Conservation (phyloP, 2,113 vertebrate genomes). For the Mola mola region DNA sequence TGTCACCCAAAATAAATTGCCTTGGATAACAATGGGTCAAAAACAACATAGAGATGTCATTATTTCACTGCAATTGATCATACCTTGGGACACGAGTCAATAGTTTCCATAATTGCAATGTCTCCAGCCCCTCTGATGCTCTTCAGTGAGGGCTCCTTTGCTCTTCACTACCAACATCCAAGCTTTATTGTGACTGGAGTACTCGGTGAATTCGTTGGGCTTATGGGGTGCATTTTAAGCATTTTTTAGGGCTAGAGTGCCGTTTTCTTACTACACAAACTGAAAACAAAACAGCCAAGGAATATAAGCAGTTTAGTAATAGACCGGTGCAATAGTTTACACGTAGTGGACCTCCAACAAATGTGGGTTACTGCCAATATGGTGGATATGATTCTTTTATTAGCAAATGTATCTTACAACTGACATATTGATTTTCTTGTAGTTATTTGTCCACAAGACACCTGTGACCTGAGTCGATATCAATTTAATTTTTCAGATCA, state of each 20-base stretch:
- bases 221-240: neutral
- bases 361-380: neutral
- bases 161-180: neutral
- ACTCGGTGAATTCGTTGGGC: neutral
- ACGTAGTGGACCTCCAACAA: neutral
- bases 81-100: slow-evolving; percentile 84
- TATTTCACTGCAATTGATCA: slow-evolving; percentile 86
- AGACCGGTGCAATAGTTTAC: neutral
- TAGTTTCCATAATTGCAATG: slow-evolving; percentile 85
- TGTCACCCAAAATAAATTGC: slow-evolving; percentile 86
- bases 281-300: neutral
- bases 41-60: slow-evolving; percentile 85
- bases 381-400: neutral
- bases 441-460: neutral
- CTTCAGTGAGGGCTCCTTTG: slow-evolving; percentile 51
- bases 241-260: slow-evolving; percentile 14
- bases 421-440: neutral
- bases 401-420: slow-evolving; percentile 13
- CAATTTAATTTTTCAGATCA: slow-evolving; percentile 6
- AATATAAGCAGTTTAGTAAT: neutral
- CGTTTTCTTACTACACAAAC: slow-evolving; percentile 7
- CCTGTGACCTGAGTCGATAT: slow-evolving; percentile 6
- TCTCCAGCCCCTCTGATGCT: slow-evolving; percentile 71
- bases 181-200: slow-evolving; percentile 7
- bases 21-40: slow-evolving; percentile 83